A percentile compares a stretch with the other conserved stretches of the same genome.
Evolutionary conservation across 1,140 invertebrate genomes (phyloP).

Genomic region (Holcopasites calliopsidis): DNA sequence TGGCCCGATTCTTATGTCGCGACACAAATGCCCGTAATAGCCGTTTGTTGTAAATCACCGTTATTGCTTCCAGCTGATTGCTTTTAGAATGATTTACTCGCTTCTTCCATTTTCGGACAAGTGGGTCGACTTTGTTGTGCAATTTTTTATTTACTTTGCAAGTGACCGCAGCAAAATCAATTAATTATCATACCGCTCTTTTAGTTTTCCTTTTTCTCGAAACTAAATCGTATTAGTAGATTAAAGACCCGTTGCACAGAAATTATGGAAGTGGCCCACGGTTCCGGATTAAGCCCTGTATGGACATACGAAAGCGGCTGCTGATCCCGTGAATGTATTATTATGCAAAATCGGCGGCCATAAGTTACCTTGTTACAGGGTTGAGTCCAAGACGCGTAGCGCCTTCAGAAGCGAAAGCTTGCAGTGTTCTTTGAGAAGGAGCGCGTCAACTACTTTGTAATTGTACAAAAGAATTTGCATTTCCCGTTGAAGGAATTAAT

Average conservation of each 20-base stretch:
- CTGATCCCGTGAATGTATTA: background rate
- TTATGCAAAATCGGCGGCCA: background rate
- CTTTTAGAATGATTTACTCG: slow-evolving; percentile 50
- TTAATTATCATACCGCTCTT: no score
- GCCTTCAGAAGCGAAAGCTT: background rate
- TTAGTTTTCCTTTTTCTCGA: no score
- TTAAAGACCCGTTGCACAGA: no score
- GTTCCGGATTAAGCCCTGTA: no score
- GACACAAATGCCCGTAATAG: slow-evolving; percentile 39
- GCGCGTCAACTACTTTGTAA: background rate
- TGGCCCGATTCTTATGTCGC: slow-evolving; percentile 19
- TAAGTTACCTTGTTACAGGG: no score
- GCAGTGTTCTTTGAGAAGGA: background rate
- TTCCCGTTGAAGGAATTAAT: background rate
- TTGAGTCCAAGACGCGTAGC: background rate
- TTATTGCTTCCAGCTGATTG: slow-evolving; percentile 47
- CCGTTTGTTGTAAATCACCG: slow-evolving; percentile 59
- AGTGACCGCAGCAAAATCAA: no score
- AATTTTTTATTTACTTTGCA: no score
- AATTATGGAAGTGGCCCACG: no score
- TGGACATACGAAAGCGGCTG: background rate
- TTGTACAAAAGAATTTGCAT: background rate
- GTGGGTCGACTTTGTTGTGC: background rate
- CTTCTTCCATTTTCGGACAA: background rate
- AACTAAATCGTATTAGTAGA: no score